Base-by-base conservation (phyloP, 1,140 invertebrate species). In the Ceratina australensis region DNA sequence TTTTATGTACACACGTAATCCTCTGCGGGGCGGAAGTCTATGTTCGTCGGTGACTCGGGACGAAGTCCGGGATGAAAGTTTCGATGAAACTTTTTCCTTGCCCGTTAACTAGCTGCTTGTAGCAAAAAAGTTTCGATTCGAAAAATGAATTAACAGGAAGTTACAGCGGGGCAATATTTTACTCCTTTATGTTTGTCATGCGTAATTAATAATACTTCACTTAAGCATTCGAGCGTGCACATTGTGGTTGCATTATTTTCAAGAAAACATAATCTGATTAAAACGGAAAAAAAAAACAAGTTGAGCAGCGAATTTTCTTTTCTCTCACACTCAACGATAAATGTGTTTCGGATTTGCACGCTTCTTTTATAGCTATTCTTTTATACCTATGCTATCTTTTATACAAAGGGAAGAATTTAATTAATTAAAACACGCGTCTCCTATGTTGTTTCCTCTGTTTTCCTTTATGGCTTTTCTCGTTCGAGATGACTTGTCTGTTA, bases 381-480 rank as follows among this genome's bases (percentile, higher is more conserved):
- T n/a, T n/a, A 20, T 33, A 22, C 24, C 20, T 16, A 7, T 16
- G 42, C 20, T 57, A 22, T 52, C 47, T 49, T n/a, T 15, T 22
- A 0, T 50, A 13, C 24, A 22, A 60, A 33, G 10, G 28, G 22
- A 50, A 22, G 24, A 68, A 59, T n/a, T 60, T 60, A 68, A 68
- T 75, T 75, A 75, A 75, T 75, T 75, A 60, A 60, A 75, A 26
- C 28, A 65, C 12, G 16, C 54, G 22, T 61, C 16, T 42, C 22
- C 42, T n/a, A 4, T 50, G 33, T 47, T 24, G 22, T 22, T 24
- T 7, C n/a, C 20, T 24, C 20, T 16, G 20, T 54, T 63, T 52
- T 18, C 61, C 22, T 42, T 42, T 42, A 42, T 42, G 5, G 7
- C 47, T 63, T 63, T 63, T 47, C 16, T 26, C 59, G 52, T 72